Evolutionary conservation across 2,797 vertebrate genomes (phyloP).

Genomic region (Podargus strigoides): DNA sequence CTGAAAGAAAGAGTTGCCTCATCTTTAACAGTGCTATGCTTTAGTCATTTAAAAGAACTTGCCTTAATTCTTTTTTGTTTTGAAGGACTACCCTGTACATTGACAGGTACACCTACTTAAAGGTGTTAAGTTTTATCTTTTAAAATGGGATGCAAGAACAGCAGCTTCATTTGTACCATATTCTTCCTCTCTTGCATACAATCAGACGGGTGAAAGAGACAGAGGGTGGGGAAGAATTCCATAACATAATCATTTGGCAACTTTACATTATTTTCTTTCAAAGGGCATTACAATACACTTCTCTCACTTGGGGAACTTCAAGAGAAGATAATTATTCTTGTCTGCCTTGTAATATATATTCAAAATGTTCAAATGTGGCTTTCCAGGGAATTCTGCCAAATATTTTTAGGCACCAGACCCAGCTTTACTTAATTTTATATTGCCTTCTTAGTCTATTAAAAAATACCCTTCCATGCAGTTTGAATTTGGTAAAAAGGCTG

Average conservation of each 20-base stretch:
- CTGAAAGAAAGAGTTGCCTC: neutral
- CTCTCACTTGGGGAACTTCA: slow-evolving; percentile 74
- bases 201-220: neutral
- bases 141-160: neutral
- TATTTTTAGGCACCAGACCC: slow-evolving; percentile 83
- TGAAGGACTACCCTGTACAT: neutral
- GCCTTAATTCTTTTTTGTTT: neutral
- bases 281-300: slow-evolving; percentile 69
- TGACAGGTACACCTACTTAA: neutral
- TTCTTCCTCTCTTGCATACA: neutral
- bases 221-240: neutral
- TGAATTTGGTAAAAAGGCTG: slow-evolving; percentile 74
- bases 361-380: slow-evolving; percentile 88
- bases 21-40: neutral
- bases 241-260: slow-evolving; percentile 56
- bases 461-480: slow-evolving; percentile 78
- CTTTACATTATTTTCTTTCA: slow-evolving; percentile 63
- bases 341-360: slow-evolving; percentile 88
- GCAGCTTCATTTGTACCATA: neutral
- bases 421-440: slow-evolving; percentile 84
- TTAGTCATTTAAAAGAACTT: neutral
- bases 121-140: neutral
- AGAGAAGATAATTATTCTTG: slow-evolving; percentile 88
- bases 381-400: slow-evolving; percentile 85
- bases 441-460: slow-evolving; percentile 79